Evolutionary conservation across 2,113 vertebrate species (phyloP), one percentile per base, ranked within the genome.

Genomic region (Xenotilapia caudafasciata): DNA sequence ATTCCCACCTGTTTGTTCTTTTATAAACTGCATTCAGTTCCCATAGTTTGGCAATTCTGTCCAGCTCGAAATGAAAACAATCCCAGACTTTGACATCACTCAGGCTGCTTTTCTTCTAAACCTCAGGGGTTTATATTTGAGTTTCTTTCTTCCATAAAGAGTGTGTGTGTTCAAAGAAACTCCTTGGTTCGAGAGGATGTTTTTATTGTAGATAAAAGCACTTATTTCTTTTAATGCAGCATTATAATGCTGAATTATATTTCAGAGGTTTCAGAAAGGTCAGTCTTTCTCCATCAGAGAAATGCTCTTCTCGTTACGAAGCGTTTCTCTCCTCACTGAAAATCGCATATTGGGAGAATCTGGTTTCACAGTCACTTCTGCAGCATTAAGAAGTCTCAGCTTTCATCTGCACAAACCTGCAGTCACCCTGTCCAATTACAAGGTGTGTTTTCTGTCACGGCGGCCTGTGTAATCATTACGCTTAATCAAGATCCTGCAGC

Each of bases 401-500:
- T 31, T 77, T 77, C 42, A 77, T 77, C 70, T 77, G 70, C 54
- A 81, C n/a, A 19, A 68, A 55, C 47, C 83, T 55, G 56, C 56
- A 45, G 62, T 65, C 53, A 2, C 42, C 40, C 51, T 4, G 62
- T 79, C 83, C 88, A 81, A 93, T 89, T 86, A 93, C 38, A 12
- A 35, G 5, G 2, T 6, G 55, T 90, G 84, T 83, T 86, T 83
- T 73, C 56, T 87, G 51, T 85, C 84, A 45, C 19, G 6, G 56
- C 86, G 3, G 73, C 53, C 35, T 21, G 13, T 84, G 84, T 84
- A 60, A 89, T 91, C 87, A 84, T 42, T 68, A 62, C 81, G 9
- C 81, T 84, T 90, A 5, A 93, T 90, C 89, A 92, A 51, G 3
- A 84, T 83, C 42, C 83, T 17, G 75, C 87, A 80, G 90, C 86